Conservation (phyloP, 2,797 vertebrate genomes). For the Tenualosa ilisha region DNA sequence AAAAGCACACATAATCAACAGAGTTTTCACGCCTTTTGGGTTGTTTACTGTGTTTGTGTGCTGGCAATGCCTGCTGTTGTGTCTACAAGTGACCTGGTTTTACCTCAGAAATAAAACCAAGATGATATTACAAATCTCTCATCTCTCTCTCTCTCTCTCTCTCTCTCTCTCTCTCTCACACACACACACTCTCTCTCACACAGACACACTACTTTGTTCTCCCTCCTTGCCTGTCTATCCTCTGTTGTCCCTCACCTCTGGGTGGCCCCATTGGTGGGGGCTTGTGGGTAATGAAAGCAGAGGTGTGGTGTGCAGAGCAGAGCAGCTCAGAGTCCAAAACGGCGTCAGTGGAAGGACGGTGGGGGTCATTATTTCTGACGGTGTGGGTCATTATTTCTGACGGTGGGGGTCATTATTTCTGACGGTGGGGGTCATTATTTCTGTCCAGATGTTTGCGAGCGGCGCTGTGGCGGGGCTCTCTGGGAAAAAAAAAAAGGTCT, state of each 20-base stretch:
- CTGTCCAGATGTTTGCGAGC: background rate
- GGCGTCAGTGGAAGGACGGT: too few relatives aligned
- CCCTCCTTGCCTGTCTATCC: too few relatives aligned
- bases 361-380: background rate
- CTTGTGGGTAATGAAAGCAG: background rate
- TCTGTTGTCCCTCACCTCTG: background rate
- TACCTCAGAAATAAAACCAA: background rate
- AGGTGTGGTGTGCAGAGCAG: background rate
- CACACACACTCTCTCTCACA: background rate
- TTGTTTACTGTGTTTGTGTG: background rate
- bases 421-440: background rate
- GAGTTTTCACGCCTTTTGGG: background rate
- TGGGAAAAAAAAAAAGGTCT: background rate
- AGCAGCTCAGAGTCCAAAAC: too few relatives aligned
- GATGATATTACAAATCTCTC: background rate
- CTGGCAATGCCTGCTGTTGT: background rate
- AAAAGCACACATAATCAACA: background rate
- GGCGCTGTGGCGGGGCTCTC: background rate
- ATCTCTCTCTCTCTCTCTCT: background rate
- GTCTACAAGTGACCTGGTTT: background rate
- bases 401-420: too few relatives aligned
- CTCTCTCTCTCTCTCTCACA: background rate
- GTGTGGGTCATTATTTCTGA: too few relatives aligned
- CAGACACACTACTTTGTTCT: background rate
- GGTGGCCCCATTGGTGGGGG: background rate